Base-by-base conservation (phyloP, 2,888 invertebrate genomes). In the Timandra comae region DNA sequence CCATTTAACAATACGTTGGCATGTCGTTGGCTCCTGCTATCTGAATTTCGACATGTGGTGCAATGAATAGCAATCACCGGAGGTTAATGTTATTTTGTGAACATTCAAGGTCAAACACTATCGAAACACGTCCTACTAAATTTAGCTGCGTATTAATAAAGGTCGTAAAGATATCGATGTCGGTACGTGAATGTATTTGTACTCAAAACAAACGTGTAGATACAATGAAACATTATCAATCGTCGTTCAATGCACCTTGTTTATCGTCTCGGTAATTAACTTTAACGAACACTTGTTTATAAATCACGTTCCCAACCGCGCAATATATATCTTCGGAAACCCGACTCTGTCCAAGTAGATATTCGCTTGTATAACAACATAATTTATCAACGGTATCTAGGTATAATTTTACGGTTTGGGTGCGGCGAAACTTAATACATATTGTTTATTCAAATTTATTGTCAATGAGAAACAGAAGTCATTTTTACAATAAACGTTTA, bases 1-100 rank as follows among this genome's bases (percentile, higher is more conserved):
- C 57, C 55, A 66, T 73, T 73, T 73, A 73, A 74, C 70, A 70
- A 69, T 67, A 52, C 54, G 53, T 50, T 59, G 62, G 54, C 63
- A 61, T 63, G 56, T 63, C 52, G 51, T n/a, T 16, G 6, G 16
- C 16, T 16, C 16, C 50, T 52, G 34, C 36, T 39, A 38, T 39
- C 41, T 41, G 35, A 37, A 41, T 42, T 37, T 34, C 30, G 16
- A 16, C 16, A 1, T 16, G 16, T 16, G 16, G 16, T 16, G 16
- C 16, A 16, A 16, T 16, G 16, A 16, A 5, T 16, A 16, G 6
- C 16, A 16, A 16, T 5, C n/a, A 16, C 16, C 16, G 6, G 16
- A 16, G 4, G 3, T 16, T 1, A 6, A 16, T 16, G 6, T 6
- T 16, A 16, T 16, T 16, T 16, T 16, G 16, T 16, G 16, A 16